A percentile compares a stretch with the other conserved stretches of the same genome.
These are phyloP conservation scores for Sturnira hondurensis DNA, from an alignment of 2,113 vertebrate genomes.

Conservation along the genomic window DNA sequence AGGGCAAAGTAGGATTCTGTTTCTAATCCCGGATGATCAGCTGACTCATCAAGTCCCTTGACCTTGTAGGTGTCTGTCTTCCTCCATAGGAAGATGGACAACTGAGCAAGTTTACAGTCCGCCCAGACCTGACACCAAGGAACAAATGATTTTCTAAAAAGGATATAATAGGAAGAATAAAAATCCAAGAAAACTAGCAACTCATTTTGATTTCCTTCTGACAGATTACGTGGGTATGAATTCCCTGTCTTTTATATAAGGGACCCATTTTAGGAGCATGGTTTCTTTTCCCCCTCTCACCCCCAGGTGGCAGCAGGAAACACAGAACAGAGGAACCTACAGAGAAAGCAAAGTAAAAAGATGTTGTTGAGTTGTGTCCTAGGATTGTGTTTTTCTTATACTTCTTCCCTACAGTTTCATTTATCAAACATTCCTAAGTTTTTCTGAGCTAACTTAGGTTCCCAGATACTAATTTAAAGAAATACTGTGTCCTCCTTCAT, in stretches of 20 bases:
- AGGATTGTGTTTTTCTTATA: background rate
- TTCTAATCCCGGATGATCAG: constrained; percentile 58
- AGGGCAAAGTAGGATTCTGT: constrained; percentile 61
- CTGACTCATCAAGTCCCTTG: constrained; percentile 67
- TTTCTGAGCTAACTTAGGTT: background rate
- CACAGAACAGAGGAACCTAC: background rate
- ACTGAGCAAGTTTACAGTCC: constrained; percentile 3
- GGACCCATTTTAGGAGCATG: background rate
- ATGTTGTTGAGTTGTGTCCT: background rate
- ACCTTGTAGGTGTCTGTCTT: constrained; percentile 60
- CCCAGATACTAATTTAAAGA: background rate
- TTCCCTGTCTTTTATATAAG: background rate
- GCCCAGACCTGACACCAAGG: background rate
- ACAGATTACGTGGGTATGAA: background rate
- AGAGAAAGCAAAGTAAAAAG: background rate
- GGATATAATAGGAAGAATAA: background rate
- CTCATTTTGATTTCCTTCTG: background rate
- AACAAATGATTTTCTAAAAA: background rate
- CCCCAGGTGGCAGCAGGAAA: constrained; percentile 62
- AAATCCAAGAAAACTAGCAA: background rate
- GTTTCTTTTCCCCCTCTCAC: background rate
- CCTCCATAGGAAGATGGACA: constrained; percentile 23
- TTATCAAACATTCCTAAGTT: background rate
- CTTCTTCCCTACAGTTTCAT: background rate
- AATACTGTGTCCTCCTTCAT: background rate